These are phyloP conservation scores for Megathymus violae DNA, from an alignment of 1,140 invertebrate species.

Conservation along the genomic window DNA sequence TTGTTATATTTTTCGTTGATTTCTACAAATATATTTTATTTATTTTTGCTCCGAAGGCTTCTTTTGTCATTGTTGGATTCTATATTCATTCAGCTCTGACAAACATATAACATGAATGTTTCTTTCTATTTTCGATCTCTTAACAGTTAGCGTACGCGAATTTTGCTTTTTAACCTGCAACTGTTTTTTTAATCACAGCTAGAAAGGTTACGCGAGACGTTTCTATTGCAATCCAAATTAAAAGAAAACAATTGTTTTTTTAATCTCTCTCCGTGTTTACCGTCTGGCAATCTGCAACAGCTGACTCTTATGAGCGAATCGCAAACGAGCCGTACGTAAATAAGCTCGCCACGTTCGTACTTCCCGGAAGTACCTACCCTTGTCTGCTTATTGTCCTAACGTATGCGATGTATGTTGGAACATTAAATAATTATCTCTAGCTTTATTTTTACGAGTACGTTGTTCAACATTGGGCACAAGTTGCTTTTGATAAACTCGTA, in stretches of 20 bases:
- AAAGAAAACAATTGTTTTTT: constrained; percentile 14
- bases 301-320: constrained; percentile 14
- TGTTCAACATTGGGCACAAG: no score
- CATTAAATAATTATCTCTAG: no score
- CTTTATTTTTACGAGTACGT: no score
- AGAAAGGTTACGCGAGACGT: neutral
- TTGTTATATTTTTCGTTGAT: constrained; percentile 1
- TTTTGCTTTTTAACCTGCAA: neutral
- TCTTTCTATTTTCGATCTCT: constrained; percentile 13
- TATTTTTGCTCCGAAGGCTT: constrained; percentile 11
- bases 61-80: constrained; percentile 5
- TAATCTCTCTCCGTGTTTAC: constrained; percentile 20
- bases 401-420: no score
- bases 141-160: neutral
- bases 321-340: constrained; percentile 22
- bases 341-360: constrained; percentile 11
- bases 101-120: constrained; percentile 5
- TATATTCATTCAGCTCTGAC: constrained; percentile 6
- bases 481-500: no score
- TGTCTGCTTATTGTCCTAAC: neutral
- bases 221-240: neutral
- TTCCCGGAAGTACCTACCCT: neutral
- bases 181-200: neutral
- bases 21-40: neutral
- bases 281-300: constrained; percentile 21